Evolutionary conservation across 2,888 invertebrate species (phyloP).

Genomic region (Ochlodes sylvanus): DNA sequence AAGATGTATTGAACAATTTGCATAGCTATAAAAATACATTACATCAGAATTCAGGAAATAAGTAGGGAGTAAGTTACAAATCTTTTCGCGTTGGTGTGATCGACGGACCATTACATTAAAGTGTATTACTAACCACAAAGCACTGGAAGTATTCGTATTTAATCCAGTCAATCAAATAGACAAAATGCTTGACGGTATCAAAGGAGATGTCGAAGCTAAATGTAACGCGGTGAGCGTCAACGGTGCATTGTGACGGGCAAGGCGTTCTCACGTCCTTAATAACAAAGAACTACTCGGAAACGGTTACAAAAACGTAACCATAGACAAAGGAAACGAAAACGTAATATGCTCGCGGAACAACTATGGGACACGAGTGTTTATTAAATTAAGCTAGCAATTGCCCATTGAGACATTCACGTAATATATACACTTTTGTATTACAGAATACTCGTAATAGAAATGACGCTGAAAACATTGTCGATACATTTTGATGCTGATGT

Average conservation of each 20-base stretch:
- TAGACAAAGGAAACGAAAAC: constrained; percentile 79
- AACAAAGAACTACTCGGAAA: constrained; percentile 72
- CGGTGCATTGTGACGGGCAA: constrained; percentile 53
- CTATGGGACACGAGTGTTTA: constrained; percentile 57
- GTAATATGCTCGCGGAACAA: constrained; percentile 64
- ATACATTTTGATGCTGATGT: no score
- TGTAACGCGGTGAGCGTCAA: constrained; percentile 63
- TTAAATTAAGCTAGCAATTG: constrained; percentile 45
- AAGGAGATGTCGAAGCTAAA: constrained; percentile 56
- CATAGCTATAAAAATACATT: no score
- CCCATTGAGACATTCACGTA: constrained; percentile 33
- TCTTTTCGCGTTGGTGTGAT: no score
- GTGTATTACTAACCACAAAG: neutral
- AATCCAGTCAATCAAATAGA: constrained; percentile 32
- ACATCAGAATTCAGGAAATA: no score
- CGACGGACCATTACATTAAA: no score
- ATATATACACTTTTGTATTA: constrained; percentile 26
- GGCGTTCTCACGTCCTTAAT: constrained; percentile 81
- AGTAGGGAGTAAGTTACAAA: no score
- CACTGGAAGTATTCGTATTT: neutral
- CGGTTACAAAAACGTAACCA: constrained; percentile 76
- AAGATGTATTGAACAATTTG: no score
- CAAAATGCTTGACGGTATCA: constrained; percentile 27
- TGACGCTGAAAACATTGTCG: neutral
- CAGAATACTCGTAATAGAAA: constrained; percentile 18